Base-by-base conservation (phyloP, 2,797 vertebrate species). In the Hephaestus fuliginosus region DNA sequence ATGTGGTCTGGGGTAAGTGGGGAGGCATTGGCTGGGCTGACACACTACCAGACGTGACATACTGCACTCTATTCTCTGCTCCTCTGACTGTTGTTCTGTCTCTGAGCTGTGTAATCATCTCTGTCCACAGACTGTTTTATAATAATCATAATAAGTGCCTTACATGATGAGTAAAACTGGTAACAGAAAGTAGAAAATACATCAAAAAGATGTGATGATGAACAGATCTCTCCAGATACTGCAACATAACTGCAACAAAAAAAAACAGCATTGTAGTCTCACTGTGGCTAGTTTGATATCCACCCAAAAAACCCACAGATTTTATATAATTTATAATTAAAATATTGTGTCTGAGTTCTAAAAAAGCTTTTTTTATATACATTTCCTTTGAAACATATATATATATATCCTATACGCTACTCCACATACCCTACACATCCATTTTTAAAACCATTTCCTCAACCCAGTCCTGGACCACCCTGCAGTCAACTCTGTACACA, bases 1-100 rank as follows among this genome's bases (percentile, higher is more conserved):
- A 92, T 92, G 91, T 91, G 92, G 92, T 93, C 91, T 91, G 89
- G 91, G 90, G 87, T 91, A 84, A 92, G 90, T 92, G 86, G 89
- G 89, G 92, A 87, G 93, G 92, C 84, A 83, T 90, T 91, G 92
- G 92, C 90, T 89, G 81, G 67, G 88, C 87, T 83, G 81, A 91
- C 87, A 86, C 82, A 86, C 78, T 80, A 91, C 90, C 93, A 94
- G 93, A 94, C 89, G 88, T 92, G 89, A 92, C 91, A 92, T 81
- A 89, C 86, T 89, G 84, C 79, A 70, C 90, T 86, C 82, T 74
- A 74, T 90, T 87, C 83, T 84, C 81, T 90, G 73, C 80, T 87
- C 76, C 73, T 77, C 60, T 87, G 53, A 90, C 79, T 90, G 84
- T 82, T 84, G 89, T 87, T 88, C 78, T 78, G 72, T 87, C 49